These are phyloP conservation scores for Acinonyx jubatus DNA, from an alignment of 2,113 vertebrate species.

Conservation along the genomic window DNA sequence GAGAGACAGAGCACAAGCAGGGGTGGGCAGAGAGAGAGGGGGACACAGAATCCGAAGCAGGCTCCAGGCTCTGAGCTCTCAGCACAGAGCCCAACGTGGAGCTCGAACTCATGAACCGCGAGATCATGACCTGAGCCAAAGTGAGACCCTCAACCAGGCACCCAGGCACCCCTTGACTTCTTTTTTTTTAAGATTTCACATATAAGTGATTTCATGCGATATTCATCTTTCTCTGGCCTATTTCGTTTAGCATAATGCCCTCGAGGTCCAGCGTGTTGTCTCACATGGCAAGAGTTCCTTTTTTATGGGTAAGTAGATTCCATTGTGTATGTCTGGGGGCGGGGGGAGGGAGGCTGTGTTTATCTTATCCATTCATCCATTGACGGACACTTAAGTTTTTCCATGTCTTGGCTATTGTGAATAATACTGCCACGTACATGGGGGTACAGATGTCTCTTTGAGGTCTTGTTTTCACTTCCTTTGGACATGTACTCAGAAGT, in stretches of 20 bases:
- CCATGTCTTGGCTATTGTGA: not conserved
- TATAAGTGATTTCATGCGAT: not conserved
- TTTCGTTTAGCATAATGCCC: not conserved
- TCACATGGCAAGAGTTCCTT: not conserved
- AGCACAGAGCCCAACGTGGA: too few relatives aligned
- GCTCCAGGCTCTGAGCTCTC: too few relatives aligned
- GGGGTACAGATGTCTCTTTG: not conserved
- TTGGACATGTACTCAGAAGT: not conserved
- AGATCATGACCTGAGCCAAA: too few relatives aligned
- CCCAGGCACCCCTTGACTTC: not conserved
- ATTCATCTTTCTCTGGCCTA: not conserved
- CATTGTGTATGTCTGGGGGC: not conserved
- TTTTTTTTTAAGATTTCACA: not conserved
- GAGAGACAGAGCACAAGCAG: too few relatives aligned
- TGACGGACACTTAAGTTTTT: not conserved
- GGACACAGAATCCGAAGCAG: too few relatives aligned
- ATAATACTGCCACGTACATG: not conserved
- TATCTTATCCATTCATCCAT: not conserved
- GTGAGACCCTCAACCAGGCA: too few relatives aligned
- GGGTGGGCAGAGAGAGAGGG: too few relatives aligned
- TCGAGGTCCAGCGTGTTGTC: not conserved
- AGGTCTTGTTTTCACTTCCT: not conserved
- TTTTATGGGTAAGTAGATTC: not conserved
- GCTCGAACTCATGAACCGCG: too few relatives aligned
- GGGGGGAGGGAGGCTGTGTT: not conserved